Conservation (phyloP, 2,797 vertebrate genomes). For the Poecilia wingei region DNA sequence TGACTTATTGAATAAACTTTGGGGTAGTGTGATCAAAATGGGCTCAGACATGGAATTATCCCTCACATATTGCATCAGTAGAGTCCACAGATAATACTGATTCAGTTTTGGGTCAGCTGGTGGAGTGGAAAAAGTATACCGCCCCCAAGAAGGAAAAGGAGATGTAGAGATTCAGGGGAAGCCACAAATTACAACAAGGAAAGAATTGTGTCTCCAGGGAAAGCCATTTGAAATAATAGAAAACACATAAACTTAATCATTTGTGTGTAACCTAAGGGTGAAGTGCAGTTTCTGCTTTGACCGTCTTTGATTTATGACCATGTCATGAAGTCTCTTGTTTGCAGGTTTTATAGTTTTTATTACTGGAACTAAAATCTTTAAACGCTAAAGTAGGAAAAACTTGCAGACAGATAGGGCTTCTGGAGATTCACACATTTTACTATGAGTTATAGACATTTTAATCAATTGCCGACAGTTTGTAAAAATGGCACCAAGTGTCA, state of each 20-base stretch:
- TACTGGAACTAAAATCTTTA: background rate
- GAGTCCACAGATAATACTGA: background rate
- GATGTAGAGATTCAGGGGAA: background rate
- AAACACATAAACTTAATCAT: slow-evolving; percentile 4
- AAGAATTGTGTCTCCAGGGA: background rate
- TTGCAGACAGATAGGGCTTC: too few species aligned
- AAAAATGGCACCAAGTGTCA: too few species aligned
- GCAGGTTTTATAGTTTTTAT: background rate
- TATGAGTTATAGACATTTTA: too few species aligned
- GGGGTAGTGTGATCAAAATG: background rate
- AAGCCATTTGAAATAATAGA: background rate
- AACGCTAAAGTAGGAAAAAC: background rate
- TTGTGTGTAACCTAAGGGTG: background rate
- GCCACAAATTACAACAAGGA: background rate
- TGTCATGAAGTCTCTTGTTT: background rate
- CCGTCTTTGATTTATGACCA: background rate
- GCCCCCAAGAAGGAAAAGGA: background rate
- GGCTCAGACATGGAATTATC: background rate
- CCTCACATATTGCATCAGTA: background rate
- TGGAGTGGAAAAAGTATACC: background rate
- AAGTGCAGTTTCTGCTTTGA: background rate
- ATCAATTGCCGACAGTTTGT: too few species aligned
- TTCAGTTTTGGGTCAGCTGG: background rate
- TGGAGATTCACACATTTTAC: too few species aligned
- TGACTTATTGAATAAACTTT: background rate